Evolutionary conservation across 2,888 invertebrate species (phyloP), one percentile per base, ranked within the genome.

Genomic region (Caenorhabditis wallacei): DNA sequence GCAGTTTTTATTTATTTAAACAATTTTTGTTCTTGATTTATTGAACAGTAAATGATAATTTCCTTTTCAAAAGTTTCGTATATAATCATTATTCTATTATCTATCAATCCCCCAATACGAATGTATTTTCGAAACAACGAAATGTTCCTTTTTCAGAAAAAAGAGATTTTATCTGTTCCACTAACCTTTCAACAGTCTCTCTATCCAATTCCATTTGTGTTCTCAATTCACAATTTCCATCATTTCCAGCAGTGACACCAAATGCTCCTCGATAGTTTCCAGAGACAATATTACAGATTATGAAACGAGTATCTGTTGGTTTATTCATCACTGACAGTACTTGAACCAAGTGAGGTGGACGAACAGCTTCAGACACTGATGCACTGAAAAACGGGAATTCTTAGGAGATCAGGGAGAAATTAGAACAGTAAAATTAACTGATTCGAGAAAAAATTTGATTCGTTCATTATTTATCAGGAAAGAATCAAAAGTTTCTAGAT

Each of bases 181-280:
- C n/a, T n/a, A 1, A 84, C 69, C 88, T 84, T 53, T 91, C 91
- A n/a, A 91, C 88, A 11, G 85, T 87, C 69, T 92, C 92, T 16
- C 92, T 71, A 76, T 92, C 92, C 54, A 92, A 80, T 26, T 88
- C 87, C 84, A 88, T 87, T 68, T 90, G 90, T 2, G 91, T 84
- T 84, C 91, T 54, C 87, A 92, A 63, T 66, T 91, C 91, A 69
- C 92, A 92, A 70, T 91, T 88, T 18, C 92, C 92, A 26, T 90
- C 90, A 7, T 83, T 79, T 40, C 88, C 87, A 2, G 90, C 86
- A 2, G 89, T 86, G 22, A 91, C 85, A 40, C 86, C 86, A 59
- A 91, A 91, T 10, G 90, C 90, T 43, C 89, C 90, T 43, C 89
- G 84, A 72, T 89, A 90, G 79, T 92, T 92, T 70, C 92, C 92